Evolutionary conservation across 1,140 invertebrate species (phyloP).

Genomic region (Hesperophylax magnus): DNA sequence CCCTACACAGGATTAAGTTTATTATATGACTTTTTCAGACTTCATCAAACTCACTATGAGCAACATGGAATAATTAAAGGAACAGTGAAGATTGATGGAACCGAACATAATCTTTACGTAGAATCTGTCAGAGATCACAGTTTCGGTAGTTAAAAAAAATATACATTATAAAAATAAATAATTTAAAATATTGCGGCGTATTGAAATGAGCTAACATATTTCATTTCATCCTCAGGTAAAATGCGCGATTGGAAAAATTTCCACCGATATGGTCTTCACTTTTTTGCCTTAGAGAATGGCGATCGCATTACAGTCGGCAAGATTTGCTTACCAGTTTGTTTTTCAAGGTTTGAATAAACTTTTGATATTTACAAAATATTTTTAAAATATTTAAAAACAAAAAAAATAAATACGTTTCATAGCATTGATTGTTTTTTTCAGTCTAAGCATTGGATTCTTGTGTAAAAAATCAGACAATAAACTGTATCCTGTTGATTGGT

Average conservation of each 20-base stretch:
- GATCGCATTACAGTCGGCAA: slow-evolving; percentile 75
- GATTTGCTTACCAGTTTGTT: slow-evolving; percentile 75
- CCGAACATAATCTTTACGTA: slow-evolving; percentile 66
- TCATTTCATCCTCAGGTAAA: slow-evolving; percentile 59
- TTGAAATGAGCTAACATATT: neutral
- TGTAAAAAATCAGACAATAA: slow-evolving; percentile 71
- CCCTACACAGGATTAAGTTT: too few species aligned
- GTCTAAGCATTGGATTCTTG: slow-evolving; percentile 78
- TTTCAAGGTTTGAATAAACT: slow-evolving; percentile 69
- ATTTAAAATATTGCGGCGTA: neutral
- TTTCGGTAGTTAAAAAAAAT: slow-evolving; percentile 67
- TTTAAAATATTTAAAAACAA: neutral
- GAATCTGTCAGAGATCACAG: slow-evolving; percentile 75
- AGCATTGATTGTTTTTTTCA: slow-evolving; percentile 61
- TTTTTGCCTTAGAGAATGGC: slow-evolving; percentile 77
- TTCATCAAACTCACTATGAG: slow-evolving; percentile 83
- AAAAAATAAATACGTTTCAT: neutral
- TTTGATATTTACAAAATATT: neutral
- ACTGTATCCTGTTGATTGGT: slow-evolving; percentile 70
- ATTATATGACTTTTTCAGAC: slow-evolving; percentile 63
- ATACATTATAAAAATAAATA: slow-evolving; percentile 5
- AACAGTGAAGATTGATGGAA: slow-evolving; percentile 69
- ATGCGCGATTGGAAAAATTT: slow-evolving; percentile 78
- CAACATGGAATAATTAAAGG: slow-evolving; percentile 75
- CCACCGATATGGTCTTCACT: slow-evolving; percentile 79